Evolutionary conservation across 1,140 invertebrate genomes (phyloP).

Genomic region (Trichogramma pretiosum): DNA sequence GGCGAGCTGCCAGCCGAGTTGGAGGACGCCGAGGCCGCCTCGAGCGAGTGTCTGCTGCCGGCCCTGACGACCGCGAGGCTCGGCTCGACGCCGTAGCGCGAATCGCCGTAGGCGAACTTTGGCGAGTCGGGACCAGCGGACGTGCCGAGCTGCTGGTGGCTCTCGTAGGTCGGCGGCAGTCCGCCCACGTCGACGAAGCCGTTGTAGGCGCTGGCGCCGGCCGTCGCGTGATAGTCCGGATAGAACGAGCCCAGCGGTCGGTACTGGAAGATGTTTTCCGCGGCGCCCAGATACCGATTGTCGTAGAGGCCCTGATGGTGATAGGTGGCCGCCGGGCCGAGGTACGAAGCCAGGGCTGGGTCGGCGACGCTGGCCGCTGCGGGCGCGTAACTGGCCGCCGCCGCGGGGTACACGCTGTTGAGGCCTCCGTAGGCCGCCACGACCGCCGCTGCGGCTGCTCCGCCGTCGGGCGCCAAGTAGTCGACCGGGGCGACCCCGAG

Average conservation of each 20-base stretch:
- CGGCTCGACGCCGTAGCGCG: conserved; percentile 39
- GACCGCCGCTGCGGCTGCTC: conserved; percentile 58
- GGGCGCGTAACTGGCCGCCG: conserved; percentile 56
- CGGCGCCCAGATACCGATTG: conserved; percentile 55
- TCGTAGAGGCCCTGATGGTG: conserved; percentile 56
- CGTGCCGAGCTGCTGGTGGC: conserved; percentile 43
- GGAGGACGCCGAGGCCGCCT: conserved; percentile 43
- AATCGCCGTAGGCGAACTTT: conserved; percentile 41
- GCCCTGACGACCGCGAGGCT: conserved; percentile 35
- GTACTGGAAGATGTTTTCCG: conserved; percentile 82
- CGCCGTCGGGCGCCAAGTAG: conserved; percentile 57
- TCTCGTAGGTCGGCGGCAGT: conserved; percentile 46
- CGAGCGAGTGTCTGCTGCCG: conserved; percentile 49
- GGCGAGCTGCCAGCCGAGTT: conserved; percentile 51
- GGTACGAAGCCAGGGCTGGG: conserved; percentile 45
- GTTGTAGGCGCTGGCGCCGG: conserved; percentile 48
- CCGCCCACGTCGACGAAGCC: conserved; percentile 50
- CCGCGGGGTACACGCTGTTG: conserved; percentile 68
- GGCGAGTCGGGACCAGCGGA: conserved; percentile 36
- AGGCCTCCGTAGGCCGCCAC: conserved; percentile 73
- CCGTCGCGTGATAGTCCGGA: conserved; percentile 61
- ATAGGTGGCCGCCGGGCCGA: conserved; percentile 53
- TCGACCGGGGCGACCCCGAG: conserved; percentile 52
- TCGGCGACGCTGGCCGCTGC: conserved; percentile 36
- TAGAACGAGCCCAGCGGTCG: conserved; percentile 68